These are phyloP conservation scores for Penelope pileata DNA, from an alignment of 2,113 vertebrate species.

Conservation along the genomic window DNA sequence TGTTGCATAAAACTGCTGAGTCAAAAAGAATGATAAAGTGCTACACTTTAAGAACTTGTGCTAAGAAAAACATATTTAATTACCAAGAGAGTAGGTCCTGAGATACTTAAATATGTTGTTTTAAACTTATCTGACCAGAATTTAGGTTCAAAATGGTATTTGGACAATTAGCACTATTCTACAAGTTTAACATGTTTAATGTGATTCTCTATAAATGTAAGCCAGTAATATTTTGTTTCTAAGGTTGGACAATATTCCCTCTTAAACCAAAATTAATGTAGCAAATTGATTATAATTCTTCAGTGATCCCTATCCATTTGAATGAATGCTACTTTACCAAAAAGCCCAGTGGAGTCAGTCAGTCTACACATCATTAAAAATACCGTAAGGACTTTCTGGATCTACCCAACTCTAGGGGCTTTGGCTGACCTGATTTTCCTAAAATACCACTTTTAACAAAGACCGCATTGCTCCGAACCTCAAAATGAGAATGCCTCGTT, in stretches of 20 bases:
- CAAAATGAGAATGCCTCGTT: neutral
- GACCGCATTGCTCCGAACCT: neutral
- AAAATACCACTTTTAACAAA: neutral
- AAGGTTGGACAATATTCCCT: neutral
- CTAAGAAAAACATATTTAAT: neutral
- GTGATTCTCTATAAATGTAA: neutral
- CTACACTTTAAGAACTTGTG: neutral
- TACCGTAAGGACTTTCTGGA: neutral
- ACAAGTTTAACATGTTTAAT: neutral
- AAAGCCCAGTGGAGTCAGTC: slow-evolving; percentile 39
- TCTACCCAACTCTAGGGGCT: neutral
- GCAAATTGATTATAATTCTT: neutral
- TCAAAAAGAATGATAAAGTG: neutral
- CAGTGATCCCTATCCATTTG: neutral
- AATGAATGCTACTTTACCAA: neutral
- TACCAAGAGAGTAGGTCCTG: no score
- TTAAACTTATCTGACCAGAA: neutral
- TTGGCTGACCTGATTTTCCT: neutral
- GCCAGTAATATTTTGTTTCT: neutral
- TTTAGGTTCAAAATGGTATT: neutral
- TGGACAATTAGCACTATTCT: neutral
- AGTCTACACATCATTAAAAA: slow-evolving; percentile 23
- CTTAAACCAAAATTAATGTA: slow-evolving; percentile 43
- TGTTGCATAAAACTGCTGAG: neutral
- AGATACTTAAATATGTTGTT: neutral